Conservation (phyloP, 2,113 vertebrate genomes). For the Aphelocoma coerulescens region DNA sequence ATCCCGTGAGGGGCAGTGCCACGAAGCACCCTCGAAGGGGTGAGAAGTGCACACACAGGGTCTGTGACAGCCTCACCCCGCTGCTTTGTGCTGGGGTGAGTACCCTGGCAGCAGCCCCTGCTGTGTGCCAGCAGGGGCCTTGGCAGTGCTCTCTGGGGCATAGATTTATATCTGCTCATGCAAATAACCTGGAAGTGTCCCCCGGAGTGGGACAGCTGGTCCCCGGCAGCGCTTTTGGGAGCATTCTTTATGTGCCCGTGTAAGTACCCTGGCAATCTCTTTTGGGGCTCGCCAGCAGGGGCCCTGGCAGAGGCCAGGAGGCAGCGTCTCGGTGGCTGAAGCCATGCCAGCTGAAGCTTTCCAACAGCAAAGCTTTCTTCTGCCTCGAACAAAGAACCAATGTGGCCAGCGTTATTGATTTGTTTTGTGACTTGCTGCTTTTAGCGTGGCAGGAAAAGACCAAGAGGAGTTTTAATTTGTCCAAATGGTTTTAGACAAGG, state of each 20-base stretch:
- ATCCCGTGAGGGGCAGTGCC: not conserved
- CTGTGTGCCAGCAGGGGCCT: not conserved
- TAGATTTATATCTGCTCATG: constrained; percentile 1
- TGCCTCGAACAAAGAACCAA: not conserved
- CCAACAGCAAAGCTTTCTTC: constrained; percentile 17
- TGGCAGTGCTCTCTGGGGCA: not conserved
- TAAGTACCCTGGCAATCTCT: constrained; percentile 12
- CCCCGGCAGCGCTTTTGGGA: not conserved
- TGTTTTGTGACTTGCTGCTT: not conserved
- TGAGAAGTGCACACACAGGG: not conserved
- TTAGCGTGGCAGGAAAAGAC: not conserved
- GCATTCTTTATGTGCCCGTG: not conserved
- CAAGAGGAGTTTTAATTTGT: constrained; percentile 1
- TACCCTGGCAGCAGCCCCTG: not conserved
- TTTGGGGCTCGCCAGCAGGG: constrained; percentile 26
- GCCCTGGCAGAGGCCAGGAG: not conserved
- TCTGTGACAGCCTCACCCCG: not conserved
- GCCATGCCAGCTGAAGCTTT: constrained; percentile 4
- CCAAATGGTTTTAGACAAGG: constrained; percentile 44
- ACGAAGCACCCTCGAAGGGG: not conserved
- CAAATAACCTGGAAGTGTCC: constrained; percentile 20
- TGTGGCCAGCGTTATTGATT: not conserved
- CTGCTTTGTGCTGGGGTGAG: not conserved
- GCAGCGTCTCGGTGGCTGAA: not conserved
- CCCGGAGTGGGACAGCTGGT: constrained; percentile 3